A percentile compares a stretch with the other conserved stretches of the same genome.
Conservation (phyloP, 2,888 invertebrate species). For the Polyploca ridens region DNA sequence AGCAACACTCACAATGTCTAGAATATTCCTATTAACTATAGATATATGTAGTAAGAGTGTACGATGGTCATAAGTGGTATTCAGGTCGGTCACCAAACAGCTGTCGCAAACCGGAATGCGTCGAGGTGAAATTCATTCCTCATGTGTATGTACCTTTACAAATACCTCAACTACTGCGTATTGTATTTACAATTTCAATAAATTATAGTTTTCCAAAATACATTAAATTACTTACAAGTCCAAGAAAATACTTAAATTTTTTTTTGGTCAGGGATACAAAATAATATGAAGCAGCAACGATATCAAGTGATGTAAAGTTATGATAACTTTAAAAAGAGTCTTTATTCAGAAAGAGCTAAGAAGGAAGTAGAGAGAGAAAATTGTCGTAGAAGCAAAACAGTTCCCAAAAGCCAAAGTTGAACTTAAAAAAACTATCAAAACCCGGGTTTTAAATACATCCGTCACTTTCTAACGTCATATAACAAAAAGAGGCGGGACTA, state of each 20-base stretch:
- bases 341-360: too few relatives aligned
- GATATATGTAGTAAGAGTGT: slow-evolving; percentile 8
- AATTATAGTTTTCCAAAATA: neutral
- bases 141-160: slow-evolving; percentile 31
- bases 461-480: too few relatives aligned
- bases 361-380: too few relatives aligned
- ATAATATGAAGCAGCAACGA: too few relatives aligned
- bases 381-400: too few relatives aligned
- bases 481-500: too few relatives aligned
- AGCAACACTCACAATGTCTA: neutral
- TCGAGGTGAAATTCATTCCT: slow-evolving; percentile 49
- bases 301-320: too few relatives aligned
- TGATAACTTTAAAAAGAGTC: too few relatives aligned
- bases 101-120: slow-evolving; percentile 41
- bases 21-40: slow-evolving; percentile 1
- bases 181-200: slow-evolving; percentile 7
- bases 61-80: slow-evolving; percentile 32
- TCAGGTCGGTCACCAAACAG: slow-evolving; percentile 42
- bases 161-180: slow-evolving; percentile 15
- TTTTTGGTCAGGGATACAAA: neutral
- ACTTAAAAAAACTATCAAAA: too few relatives aligned
- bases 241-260: neutral
- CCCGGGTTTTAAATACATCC: too few relatives aligned
- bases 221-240: neutral
- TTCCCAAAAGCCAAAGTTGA: too few relatives aligned